phyloP scores from a whole-genome alignment of 2,113 vertebrate genomes.

The Heloderma charlesbogerti region DNA sequence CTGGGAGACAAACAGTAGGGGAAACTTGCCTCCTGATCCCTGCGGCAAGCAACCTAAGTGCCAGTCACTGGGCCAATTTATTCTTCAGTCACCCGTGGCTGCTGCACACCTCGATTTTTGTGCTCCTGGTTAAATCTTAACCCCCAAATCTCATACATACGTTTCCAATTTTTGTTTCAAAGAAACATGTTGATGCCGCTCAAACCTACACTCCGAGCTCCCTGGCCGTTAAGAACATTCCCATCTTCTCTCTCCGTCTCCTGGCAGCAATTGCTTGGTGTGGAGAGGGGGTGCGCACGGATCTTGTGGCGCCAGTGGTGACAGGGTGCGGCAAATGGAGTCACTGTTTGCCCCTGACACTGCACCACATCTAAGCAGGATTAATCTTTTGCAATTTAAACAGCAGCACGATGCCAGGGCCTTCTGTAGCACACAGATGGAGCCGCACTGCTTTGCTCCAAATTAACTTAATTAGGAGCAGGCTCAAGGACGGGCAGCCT shows the following conservation, averaged over 20 bases:
- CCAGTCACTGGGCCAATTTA: neutral
- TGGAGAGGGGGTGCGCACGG: conserved; percentile 1
- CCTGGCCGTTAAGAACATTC: neutral
- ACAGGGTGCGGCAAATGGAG: conserved; percentile 39
- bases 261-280: conserved; percentile 13
- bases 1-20: neutral
- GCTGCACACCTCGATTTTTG: too few relatives aligned
- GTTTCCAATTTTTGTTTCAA: neutral
- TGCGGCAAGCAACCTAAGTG: neutral
- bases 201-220: neutral
- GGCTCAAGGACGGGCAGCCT: conserved; percentile 6
- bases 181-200: too few relatives aligned
- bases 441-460: conserved; percentile 41
- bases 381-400: conserved; percentile 52
- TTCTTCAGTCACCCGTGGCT: too few relatives aligned
- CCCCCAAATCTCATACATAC: neutral
- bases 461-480: conserved; percentile 71
- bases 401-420: conserved; percentile 57
- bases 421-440: conserved; percentile 51
- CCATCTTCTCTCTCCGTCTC: neutral
- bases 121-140: neutral
- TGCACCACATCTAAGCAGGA: conserved; percentile 69
- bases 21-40: neutral
- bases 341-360: conserved; percentile 39
- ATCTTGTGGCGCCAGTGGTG: conserved; percentile 69